phyloP scores from a whole-genome alignment of 2,888 invertebrate species.

The Drosophila anomalata region DNA sequence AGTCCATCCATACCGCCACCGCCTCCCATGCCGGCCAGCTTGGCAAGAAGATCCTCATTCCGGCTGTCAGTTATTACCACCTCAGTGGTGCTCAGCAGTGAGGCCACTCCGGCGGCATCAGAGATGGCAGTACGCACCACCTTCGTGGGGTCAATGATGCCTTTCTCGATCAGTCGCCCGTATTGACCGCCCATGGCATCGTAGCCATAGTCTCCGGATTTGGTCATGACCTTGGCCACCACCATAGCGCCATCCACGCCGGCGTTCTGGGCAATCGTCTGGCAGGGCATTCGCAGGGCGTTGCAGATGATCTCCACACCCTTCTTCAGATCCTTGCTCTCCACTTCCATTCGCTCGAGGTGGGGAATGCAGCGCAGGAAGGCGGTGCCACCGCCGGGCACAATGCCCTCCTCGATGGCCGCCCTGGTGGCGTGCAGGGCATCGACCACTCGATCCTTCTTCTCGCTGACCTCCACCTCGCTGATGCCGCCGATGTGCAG shows the following conservation, averaged over 20 bases:
- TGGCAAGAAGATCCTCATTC: conserved; percentile 89
- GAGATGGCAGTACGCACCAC: conserved; percentile 93
- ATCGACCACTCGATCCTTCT: conserved; percentile 97
- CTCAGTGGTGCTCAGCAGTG: conserved; percentile 97
- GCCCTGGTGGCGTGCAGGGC: conserved; percentile 97
- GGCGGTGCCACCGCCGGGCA: conserved; percentile 97
- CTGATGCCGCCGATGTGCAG: conserved; percentile 94
- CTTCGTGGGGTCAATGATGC: conserved; percentile 98
- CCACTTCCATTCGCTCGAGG: conserved; percentile 87
- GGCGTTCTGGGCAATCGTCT: conserved; percentile 95
- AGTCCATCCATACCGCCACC: conserved; percentile 85
- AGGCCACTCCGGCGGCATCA: conserved; percentile 97
- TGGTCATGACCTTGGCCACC: conserved; percentile 94
- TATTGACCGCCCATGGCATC: conserved; percentile 94
- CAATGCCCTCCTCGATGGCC: conserved; percentile 98
- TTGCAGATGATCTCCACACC: conserved; percentile 93
- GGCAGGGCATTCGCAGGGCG: conserved; percentile 93
- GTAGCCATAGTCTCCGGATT: conserved; percentile 91
- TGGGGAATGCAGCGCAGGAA: conserved; percentile 91
- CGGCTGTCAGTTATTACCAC: conserved; percentile 97
- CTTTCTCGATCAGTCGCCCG: conserved; percentile 94
- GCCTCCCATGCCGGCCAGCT: conserved; percentile 86
- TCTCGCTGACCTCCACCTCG: conserved; percentile 97
- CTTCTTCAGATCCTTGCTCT: conserved; percentile 56
- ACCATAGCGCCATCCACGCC: conserved; percentile 95